Evolutionary conservation across 2,888 invertebrate genomes (phyloP), one percentile per base, ranked within the genome.

Genomic region (Drosophila kambysellisi): DNA sequence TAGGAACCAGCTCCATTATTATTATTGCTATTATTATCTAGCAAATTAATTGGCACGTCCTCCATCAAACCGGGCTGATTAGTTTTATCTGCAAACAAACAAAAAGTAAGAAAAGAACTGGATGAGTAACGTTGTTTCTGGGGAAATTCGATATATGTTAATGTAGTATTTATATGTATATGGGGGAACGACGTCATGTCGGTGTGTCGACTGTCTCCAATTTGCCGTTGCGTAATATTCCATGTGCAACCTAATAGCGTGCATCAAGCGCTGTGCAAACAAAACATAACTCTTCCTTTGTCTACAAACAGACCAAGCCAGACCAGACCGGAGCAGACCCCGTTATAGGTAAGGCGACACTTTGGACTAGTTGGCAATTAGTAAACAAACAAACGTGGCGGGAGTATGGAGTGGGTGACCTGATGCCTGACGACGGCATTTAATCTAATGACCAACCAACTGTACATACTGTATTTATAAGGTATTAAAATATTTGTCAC

Each of bases 21-120:
- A 33, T 64, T 67, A 25, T 67, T 65, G 50, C 37, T n/a, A 9
- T 62, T 63, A 29, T 50, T 72, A 32, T 82, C 82, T 32, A 74
- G 39, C 66, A 76, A 71, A 70, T 73, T 87, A 41, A 64, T 60
- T 76, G 82, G 80, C 48, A 71, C 48, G 58, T 76, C 76, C 30
- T 85, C 88, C 37, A 39, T 43, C 67, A 72, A 56, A 29, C 62
- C 51, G 4, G 67, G 62, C 50, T 76, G 88, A 69, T 73, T 88
- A 66, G 67, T 78, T 39, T 85, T 85, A 70, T 85, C 88, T 85
- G 58, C 33, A 82, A 82, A 56, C 32, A 64, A 30, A 56, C 41
- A 17, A 53, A 63, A 29, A 46, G 5, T 5, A 35, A 5, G 17
- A n/a, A 39, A 29, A 4, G 1, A 37, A 37, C 17, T 15, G 50